Conservation (phyloP, 2,888 invertebrate species). For the Hypselothyrea guttata region DNA sequence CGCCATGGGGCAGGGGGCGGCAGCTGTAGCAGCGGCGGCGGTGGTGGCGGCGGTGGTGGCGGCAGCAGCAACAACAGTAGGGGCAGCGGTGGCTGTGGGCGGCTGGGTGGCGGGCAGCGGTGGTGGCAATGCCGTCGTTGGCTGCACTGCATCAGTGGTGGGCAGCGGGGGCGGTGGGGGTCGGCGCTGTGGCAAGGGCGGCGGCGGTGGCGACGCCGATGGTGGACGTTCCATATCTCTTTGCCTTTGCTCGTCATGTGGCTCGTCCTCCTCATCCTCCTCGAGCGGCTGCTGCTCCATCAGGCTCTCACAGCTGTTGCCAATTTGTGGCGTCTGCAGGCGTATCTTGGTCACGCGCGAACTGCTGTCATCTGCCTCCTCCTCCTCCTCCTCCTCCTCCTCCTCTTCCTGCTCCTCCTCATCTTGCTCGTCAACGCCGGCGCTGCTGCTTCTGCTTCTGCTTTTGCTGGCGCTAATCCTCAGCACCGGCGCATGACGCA, state of each 20-base stretch:
- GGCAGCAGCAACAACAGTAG: constrained; percentile 15
- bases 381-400: constrained; percentile 19
- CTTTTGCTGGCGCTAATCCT: constrained; percentile 53
- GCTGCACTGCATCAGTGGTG: constrained; percentile 53
- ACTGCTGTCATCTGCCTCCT: constrained; percentile 58
- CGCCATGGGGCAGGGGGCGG: constrained; percentile 30
- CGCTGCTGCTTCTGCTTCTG: constrained; percentile 37
- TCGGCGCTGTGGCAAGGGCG: constrained; percentile 67
- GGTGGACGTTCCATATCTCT: constrained; percentile 58
- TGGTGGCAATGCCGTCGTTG: constrained; percentile 36
- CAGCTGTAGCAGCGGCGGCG: not conserved
- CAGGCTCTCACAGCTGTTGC: constrained; percentile 75
- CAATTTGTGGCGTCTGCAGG: constrained; percentile 51
- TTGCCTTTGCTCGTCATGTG: not conserved
- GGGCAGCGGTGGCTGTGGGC: not conserved
- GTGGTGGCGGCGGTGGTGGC: too few relatives aligned
- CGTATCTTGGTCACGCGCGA: constrained; percentile 49
- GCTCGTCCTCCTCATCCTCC: constrained; percentile 25
- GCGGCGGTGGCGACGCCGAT: constrained; percentile 71
- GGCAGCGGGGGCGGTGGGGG: constrained; percentile 62
- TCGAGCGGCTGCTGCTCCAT: constrained; percentile 59
- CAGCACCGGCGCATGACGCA: constrained; percentile 78
- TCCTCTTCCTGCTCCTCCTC: too few relatives aligned
- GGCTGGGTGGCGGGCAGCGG: constrained; percentile 11
- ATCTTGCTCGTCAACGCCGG: constrained; percentile 33